A percentile compares a stretch with the other conserved stretches of the same genome.
phyloP scores from a whole-genome alignment of 2,888 invertebrate genomes.

The Callyntrura guangdongensis region DNA sequence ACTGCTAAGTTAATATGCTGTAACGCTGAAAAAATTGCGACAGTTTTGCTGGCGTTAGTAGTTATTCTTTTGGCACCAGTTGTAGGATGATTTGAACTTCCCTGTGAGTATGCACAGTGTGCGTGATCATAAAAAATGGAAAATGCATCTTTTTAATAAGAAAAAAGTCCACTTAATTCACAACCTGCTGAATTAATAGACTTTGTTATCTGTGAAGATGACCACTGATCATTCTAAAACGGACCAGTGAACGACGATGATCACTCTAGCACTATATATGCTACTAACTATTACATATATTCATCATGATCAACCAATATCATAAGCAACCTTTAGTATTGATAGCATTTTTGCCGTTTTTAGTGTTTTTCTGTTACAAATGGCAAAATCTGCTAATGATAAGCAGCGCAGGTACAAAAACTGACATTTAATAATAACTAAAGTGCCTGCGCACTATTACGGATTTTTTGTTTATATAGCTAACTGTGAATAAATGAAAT shows the following conservation, averaged over 20 bases:
- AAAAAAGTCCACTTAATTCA: conserved; percentile 18
- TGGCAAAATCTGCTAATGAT: conserved; percentile 30
- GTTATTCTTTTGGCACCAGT: conserved; percentile 60
- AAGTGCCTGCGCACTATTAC: conserved; percentile 1
- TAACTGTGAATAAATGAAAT: conserved; percentile 8
- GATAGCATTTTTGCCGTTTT: neutral
- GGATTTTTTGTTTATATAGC: neutral
- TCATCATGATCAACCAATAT: neutral
- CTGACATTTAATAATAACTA: conserved; percentile 8
- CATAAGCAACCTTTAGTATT: neutral
- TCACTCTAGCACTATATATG: neutral
- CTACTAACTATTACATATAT: neutral
- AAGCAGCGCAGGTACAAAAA: conserved; percentile 42
- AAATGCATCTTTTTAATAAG: conserved; percentile 23
- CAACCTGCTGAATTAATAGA: conserved; percentile 19
- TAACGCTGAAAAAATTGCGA: conserved; percentile 57
- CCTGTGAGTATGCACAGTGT: conserved; percentile 5
- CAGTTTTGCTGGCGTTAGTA: conserved; percentile 65
- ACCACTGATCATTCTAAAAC: conserved; percentile 34
- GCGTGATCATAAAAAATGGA: neutral
- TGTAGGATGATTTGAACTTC: conserved; percentile 61
- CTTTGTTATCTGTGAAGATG: neutral
- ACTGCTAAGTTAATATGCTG: neutral
- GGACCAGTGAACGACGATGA: neutral
- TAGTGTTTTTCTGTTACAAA: conserved; percentile 14